phyloP scores from a whole-genome alignment of 2,113 vertebrate species.

The Oncorhynchus clarkii region DNA sequence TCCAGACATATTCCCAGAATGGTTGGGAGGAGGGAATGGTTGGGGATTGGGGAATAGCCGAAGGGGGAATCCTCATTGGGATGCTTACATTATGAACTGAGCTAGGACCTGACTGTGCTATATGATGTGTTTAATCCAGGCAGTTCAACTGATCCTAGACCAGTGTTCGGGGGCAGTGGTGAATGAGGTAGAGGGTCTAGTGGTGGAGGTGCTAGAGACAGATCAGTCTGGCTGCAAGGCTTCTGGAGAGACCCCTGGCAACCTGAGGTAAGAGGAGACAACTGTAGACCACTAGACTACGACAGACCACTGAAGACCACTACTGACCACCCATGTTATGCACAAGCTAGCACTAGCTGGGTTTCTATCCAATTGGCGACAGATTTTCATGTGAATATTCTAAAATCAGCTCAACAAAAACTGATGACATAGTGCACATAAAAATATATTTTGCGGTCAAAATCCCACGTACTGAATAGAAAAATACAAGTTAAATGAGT shows the following conservation, averaged over 20 bases:
- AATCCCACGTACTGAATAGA: too few relatives aligned
- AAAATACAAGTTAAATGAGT: too few relatives aligned
- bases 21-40: neutral
- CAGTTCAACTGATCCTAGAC: conserved; percentile 83
- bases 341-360: neutral
- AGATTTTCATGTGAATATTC: too few relatives aligned
- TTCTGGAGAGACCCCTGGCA: conserved; percentile 75
- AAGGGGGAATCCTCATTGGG: too few relatives aligned
- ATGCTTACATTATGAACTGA: too few relatives aligned
- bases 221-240: conserved; percentile 79
- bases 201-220: conserved; percentile 53
- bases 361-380: too few relatives aligned
- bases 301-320: neutral
- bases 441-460: too few relatives aligned
- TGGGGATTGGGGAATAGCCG: neutral
- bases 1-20: conserved; percentile 25
- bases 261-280: conserved; percentile 70
- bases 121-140: conserved; percentile 53
- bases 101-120: neutral
- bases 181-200: conserved; percentile 55
- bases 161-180: conserved; percentile 71
- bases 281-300: neutral
- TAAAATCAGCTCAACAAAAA: too few relatives aligned
- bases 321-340: neutral
- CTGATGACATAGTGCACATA: too few relatives aligned